Conservation (phyloP, 2,113 vertebrate species). For the Baryphthengus martii region DNA sequence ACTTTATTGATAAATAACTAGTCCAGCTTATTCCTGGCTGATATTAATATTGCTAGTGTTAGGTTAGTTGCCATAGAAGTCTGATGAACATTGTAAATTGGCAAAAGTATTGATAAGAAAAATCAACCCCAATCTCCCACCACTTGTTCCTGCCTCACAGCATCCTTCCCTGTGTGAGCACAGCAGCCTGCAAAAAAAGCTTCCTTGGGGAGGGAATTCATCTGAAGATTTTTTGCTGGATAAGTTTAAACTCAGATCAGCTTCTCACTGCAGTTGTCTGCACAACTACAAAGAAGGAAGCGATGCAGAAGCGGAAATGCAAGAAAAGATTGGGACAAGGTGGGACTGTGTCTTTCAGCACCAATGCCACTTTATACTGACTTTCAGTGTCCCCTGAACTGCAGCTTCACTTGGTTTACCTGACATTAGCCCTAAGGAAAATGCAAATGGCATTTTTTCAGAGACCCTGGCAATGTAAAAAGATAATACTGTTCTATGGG, state of each 20-base stretch:
- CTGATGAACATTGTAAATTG: background rate
- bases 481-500: background rate
- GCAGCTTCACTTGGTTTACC: background rate
- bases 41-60: background rate
- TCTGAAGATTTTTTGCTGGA: background rate
- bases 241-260: background rate
- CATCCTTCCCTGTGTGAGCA: background rate
- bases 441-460: background rate
- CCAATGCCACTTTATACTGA: background rate
- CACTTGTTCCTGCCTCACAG: background rate
- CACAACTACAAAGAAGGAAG: background rate
- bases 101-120: background rate
- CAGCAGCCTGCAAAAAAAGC: background rate
- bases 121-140: background rate
- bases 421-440: background rate
- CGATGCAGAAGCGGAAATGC: background rate
- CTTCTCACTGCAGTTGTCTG: background rate
- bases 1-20: background rate
- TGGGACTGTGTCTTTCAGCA: background rate
- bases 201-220: background rate
- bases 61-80: background rate
- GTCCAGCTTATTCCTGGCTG: background rate
- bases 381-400: background rate
- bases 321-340: background rate
- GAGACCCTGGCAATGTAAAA: background rate